These are phyloP conservation scores for Atractosteus spatula DNA, from an alignment of 2,113 vertebrate genomes.

Conservation along the genomic window DNA sequence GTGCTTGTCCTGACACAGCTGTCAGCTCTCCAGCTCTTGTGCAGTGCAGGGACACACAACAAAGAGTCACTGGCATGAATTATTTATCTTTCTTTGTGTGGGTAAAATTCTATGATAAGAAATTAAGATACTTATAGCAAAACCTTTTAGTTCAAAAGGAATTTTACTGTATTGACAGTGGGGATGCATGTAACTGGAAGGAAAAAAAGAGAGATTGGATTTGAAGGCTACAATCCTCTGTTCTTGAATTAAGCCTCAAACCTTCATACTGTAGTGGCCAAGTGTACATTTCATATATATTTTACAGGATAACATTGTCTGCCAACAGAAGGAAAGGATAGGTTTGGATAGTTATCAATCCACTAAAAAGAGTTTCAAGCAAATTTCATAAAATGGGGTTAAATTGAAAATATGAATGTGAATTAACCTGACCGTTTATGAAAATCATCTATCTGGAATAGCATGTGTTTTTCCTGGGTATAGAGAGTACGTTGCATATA, in stretches of 20 bases:
- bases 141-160: neutral
- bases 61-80: conserved; percentile 75
- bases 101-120: conserved; percentile 76
- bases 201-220: neutral
- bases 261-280: conserved; percentile 2
- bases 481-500: no score
- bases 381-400: no score
- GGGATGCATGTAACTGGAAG: neutral
- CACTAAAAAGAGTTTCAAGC: no score
- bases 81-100: conserved; percentile 73
- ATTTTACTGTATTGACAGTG: neutral
- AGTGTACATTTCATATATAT: no score
- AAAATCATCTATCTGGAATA: no score
- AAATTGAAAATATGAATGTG: no score
- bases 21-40: conserved; percentile 69
- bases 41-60: conserved; percentile 74
- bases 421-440: no score
- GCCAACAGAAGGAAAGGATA: no score
- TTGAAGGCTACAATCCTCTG: neutral
- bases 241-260: conserved; percentile 1
- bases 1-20: conserved; percentile 79
- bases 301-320: no score
- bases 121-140: conserved; percentile 74
- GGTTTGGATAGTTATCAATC: no score
- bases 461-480: no score